A percentile compares a stretch with the other conserved stretches of the same genome.
Evolutionary conservation across 2,888 invertebrate species (phyloP).

Genomic region (Eretmocerus hayati): DNA sequence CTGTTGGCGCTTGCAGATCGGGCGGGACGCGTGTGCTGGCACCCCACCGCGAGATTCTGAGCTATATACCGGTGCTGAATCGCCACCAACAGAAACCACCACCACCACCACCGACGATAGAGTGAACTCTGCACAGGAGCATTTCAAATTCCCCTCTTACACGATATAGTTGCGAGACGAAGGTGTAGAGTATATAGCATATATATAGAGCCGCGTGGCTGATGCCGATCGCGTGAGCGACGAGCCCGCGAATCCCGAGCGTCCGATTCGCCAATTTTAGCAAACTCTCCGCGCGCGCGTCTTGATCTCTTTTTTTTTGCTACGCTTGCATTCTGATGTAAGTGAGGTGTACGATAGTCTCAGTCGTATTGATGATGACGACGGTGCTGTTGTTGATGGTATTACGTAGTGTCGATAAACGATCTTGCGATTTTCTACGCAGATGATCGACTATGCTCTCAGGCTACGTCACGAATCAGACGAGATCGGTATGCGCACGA

Average conservation of each 20-base stretch:
- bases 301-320: not conserved
- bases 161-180: not conserved
- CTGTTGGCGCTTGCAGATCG: no score
- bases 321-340: not conserved
- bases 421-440: no score
- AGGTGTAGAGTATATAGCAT: not conserved
- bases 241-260: slow-evolving; percentile 12
- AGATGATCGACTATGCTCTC: no score
- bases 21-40: no score
- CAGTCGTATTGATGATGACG: no score
- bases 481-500: no score
- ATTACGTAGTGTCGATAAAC: no score
- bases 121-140: not conserved
- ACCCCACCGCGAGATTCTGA: no score
- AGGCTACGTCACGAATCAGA: no score
- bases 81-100: not conserved
- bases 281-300: not conserved
- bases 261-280: slow-evolving; percentile 19
- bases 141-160: not conserved
- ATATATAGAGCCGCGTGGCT: slow-evolving; percentile 6
- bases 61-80: no score
- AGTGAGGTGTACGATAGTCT: no score
- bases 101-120: not conserved
- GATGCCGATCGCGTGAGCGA: slow-evolving; percentile 17
- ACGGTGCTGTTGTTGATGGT: no score